Base-by-base conservation (phyloP, 1,140 invertebrate genomes). In the Diorhabda carinulata region DNA sequence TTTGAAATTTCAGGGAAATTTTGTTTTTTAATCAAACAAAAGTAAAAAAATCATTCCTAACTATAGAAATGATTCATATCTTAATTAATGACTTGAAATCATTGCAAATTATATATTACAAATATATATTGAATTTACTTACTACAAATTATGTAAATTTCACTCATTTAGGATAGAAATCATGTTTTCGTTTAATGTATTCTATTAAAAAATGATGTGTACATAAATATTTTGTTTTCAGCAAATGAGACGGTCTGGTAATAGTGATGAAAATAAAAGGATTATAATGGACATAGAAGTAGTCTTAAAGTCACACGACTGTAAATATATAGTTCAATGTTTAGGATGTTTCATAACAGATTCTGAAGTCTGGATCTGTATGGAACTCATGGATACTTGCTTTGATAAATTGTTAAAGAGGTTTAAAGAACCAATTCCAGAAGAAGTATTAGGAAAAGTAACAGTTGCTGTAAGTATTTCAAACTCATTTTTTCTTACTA, bases 201-300 rank as follows among this genome's bases (percentile, higher is more conserved):
- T 25, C 25, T 25, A 25, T 25, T 25, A 25, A 25, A 25, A 25
- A 25, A 25, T 25, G 25, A 25, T 25, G 25, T 25, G 25, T 25
- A 25, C 25, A 25, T 25, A 25, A 25, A 25, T 25, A 25, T 25
- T 25, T 70, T 47, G 66, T 73, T 76, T 79, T 61, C 81, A 96
- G 90, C 96, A 99, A 92, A 99, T 99, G 97, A 87, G 97, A 70
- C 87, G 96, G 57, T 97, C 96, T 6, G 95, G 96, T 8, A 98
- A 98, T 80, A 89, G 89, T 9, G 97, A 99, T 81, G 97, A 99
- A 82, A 98, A 97, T 70, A 98, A 98, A 82, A 88, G 97, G 74
- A 98, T 99, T 66, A 92, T 98, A 61, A 99, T 98, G 95, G 98
- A 99, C 84, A 86, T 99, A 72, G 96, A 98, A 81, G 97, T 99